Evolutionary conservation across 2,888 invertebrate species (phyloP).

Genomic region (Augochlorella aurata): DNA sequence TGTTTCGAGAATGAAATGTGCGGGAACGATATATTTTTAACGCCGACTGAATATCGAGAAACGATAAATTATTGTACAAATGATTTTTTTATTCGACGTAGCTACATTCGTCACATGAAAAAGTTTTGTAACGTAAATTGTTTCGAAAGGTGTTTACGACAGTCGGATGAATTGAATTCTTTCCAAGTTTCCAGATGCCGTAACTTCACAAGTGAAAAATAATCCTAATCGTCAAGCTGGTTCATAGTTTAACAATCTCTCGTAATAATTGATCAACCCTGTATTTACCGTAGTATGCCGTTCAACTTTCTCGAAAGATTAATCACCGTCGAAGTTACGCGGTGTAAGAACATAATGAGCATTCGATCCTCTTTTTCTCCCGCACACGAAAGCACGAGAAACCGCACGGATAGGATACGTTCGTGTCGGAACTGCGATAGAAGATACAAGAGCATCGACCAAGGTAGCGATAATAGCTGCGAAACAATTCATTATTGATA

Average conservation of each 20-base stretch:
- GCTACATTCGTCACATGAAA: background rate
- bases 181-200: background rate
- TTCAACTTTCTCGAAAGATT: constrained; percentile 16
- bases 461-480: too few species aligned
- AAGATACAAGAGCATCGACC: too few species aligned
- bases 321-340: background rate
- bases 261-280: background rate
- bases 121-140: background rate
- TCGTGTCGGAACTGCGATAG: too few species aligned
- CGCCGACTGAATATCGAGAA: background rate
- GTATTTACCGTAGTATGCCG: background rate
- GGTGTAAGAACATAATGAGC: constrained; percentile 10
- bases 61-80: background rate
- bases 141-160: background rate
- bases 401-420: background rate
- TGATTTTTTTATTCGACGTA: background rate
- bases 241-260: background rate
- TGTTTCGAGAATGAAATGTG: background rate
- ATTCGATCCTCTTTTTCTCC: background rate
- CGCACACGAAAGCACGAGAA: background rate
- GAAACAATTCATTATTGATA: too few species aligned
- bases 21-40: background rate
- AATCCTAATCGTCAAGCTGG: background rate
- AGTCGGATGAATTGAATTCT: background rate
- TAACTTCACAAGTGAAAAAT: background rate